These are phyloP conservation scores for Arnoldichthys spilopterus DNA, from an alignment of 2,797 vertebrate genomes.

Conservation along the genomic window DNA sequence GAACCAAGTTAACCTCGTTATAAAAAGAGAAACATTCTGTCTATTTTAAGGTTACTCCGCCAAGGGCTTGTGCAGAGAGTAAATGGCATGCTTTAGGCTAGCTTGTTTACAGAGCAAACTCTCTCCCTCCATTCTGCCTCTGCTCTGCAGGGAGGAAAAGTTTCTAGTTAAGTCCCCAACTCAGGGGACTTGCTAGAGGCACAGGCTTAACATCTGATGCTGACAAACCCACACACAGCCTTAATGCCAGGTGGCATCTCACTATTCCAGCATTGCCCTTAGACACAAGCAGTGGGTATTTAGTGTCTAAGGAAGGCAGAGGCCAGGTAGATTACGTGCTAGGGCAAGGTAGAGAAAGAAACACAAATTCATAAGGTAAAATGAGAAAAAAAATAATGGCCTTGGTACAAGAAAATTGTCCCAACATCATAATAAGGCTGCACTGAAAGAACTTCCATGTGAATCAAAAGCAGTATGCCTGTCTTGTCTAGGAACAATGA, in stretches of 20 bases:
- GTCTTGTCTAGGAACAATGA: background rate
- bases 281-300: constrained; percentile 59
- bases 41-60: constrained; percentile 15
- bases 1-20: constrained; percentile 12
- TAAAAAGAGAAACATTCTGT: constrained; percentile 1
- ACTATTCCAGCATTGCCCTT: constrained; percentile 57
- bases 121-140: constrained; percentile 47
- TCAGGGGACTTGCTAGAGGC: constrained; percentile 42
- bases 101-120: constrained; percentile 40
- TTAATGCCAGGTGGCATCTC: constrained; percentile 61
- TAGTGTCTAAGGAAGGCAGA: constrained; percentile 51
- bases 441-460: background rate
- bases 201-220: constrained; percentile 23
- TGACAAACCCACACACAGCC: constrained; percentile 33
- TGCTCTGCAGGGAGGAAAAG: constrained; percentile 48
- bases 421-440: background rate
- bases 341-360: constrained; percentile 20
- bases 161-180: constrained; percentile 53
- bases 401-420: background rate
- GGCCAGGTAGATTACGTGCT: constrained; percentile 26
- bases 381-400: background rate
- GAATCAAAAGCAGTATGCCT: background rate
- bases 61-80: background rate
- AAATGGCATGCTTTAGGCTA: constrained; percentile 42
- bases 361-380: constrained; percentile 1